phyloP scores from a whole-genome alignment of 2,113 vertebrate species.

The Erythrocercus mccallii region DNA sequence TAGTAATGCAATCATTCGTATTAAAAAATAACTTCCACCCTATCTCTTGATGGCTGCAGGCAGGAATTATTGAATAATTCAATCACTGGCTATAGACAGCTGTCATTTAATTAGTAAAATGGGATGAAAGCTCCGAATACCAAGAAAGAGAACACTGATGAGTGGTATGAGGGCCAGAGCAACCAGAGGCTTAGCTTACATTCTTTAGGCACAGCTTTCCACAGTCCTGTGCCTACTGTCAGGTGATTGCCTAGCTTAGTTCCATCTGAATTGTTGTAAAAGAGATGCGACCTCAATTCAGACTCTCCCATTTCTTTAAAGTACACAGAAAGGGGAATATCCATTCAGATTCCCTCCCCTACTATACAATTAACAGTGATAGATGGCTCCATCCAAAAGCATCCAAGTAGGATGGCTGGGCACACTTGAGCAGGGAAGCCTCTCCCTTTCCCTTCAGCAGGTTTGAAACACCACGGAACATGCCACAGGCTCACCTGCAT shows the following conservation, averaged over 20 bases:
- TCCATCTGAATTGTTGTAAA: background rate
- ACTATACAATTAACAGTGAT: background rate
- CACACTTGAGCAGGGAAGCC: background rate
- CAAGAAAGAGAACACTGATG: background rate
- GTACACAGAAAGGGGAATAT: background rate
- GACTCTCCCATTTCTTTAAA: background rate
- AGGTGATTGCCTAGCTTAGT: background rate
- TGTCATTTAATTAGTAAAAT: constrained; percentile 57
- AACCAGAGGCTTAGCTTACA: background rate
- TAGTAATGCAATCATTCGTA: constrained; percentile 40
- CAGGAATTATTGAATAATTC: constrained; percentile 59
- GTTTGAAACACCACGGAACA: background rate
- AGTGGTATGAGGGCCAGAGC: background rate
- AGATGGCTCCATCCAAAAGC: background rate
- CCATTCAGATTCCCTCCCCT: background rate
- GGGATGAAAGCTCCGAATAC: constrained; percentile 21
- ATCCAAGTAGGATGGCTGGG: background rate
- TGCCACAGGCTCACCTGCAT: constrained; percentile 79
- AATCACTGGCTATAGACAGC: constrained; percentile 42
- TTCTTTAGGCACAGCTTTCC: background rate
- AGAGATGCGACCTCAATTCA: background rate
- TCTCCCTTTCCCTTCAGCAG: background rate
- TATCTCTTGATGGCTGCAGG: constrained; percentile 47
- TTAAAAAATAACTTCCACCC: constrained; percentile 63
- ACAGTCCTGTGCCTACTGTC: background rate